These are phyloP conservation scores for Anguilla japonica DNA, from an alignment of 2,113 vertebrate species.

Conservation along the genomic window DNA sequence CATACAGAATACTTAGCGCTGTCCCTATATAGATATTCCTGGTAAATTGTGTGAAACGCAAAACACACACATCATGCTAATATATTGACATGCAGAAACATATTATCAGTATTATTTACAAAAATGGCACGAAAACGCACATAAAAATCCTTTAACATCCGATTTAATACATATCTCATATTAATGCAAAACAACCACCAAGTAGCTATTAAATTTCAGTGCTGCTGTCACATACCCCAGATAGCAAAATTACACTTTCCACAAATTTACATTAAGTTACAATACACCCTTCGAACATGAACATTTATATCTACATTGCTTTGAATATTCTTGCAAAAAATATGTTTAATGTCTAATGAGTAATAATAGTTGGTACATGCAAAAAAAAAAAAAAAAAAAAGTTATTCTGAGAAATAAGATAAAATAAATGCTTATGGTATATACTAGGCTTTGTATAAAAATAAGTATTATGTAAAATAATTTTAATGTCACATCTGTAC, in stretches of 20 bases:
- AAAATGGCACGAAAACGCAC: constrained; percentile 6
- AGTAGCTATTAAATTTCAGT: constrained; percentile 41
- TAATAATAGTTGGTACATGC: constrained; percentile 1
- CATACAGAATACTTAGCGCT: too few species aligned
- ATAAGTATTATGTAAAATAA: constrained; percentile 9
- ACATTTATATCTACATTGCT: not conserved
- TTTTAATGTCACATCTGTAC: not conserved
- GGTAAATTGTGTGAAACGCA: too few species aligned
- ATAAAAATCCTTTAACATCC: constrained; percentile 45
- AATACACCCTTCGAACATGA: not conserved
- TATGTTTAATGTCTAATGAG: not conserved
- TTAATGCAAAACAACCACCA: constrained; percentile 53
- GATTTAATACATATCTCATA: constrained; percentile 42
- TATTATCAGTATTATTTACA: too few species aligned
- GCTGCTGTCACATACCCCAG: constrained; percentile 53
- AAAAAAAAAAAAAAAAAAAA: not conserved
- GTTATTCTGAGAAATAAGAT: constrained; percentile 7
- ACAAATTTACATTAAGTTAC: constrained; percentile 51
- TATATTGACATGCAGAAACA: too few species aligned
- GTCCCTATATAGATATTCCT: too few species aligned
- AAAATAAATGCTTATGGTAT: constrained; percentile 6
- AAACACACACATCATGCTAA: too few species aligned
- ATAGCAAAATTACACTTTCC: constrained; percentile 44
- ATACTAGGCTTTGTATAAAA: constrained; percentile 21
- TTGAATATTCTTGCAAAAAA: not conserved